Conservation (phyloP, 1,140 invertebrate genomes). For the Agrypnia vestita region DNA sequence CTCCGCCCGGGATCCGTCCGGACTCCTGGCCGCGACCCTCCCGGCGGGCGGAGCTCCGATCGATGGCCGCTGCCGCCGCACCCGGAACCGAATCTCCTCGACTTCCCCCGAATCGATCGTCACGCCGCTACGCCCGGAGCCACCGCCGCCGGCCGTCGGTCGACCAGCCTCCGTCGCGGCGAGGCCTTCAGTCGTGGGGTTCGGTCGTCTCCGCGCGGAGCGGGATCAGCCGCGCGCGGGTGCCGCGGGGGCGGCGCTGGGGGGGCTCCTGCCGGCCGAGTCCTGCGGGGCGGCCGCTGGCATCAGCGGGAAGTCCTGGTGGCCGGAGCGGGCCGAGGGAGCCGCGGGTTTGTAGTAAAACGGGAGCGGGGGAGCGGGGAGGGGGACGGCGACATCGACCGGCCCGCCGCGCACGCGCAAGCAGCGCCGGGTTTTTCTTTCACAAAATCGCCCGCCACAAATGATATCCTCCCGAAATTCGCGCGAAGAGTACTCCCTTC, state of each 20-base stretch:
- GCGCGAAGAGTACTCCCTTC: no score
- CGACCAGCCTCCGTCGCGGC: no score
- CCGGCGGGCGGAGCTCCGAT: no score
- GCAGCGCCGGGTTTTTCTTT: conserved; percentile 45
- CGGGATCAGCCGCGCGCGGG: no score
- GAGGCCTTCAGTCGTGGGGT: no score
- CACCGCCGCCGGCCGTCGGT: no score
- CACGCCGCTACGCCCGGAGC: neutral
- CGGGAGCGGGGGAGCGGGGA: neutral
- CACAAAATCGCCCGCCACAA: conserved; percentile 47
- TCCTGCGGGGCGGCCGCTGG: conserved; percentile 7
- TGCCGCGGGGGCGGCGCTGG: no score
- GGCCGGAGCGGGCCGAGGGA: no score
- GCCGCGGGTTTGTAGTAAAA: conserved; percentile 21
- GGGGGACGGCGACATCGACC: conserved; percentile 40
- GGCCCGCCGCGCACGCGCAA: conserved; percentile 31
- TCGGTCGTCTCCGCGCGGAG: no score
- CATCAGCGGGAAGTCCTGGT: conserved; percentile 42
- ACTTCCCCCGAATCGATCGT: no score
- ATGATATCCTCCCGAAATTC: neutral
- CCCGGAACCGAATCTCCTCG: no score
- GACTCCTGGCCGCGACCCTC: neutral
- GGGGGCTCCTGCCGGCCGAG: no score
- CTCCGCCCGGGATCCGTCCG: neutral
- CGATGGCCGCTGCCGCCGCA: neutral